Evolutionary conservation across 1,140 invertebrate genomes (phyloP), one percentile per base, ranked within the genome.

Genomic region (Bilobella aurantiaca): DNA sequence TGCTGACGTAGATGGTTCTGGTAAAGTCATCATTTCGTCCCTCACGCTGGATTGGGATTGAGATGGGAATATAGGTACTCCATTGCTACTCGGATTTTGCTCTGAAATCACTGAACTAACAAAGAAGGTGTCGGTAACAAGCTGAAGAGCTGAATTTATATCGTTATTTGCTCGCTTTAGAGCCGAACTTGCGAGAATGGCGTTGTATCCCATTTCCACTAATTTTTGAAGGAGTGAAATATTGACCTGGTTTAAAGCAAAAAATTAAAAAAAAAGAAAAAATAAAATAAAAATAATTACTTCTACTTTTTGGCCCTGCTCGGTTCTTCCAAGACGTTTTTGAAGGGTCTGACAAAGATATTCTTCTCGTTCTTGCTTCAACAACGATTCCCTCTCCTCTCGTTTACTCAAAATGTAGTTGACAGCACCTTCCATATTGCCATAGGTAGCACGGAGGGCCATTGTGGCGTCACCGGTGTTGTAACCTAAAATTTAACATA

Each of bases 151-250:
- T 42, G 79, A 76, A 1, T 80, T 79, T 2, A 87, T 78, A 74
- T 85, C 79, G 77, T 89, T 89, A 70, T 89, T 84, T 18, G 81
- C 76, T 66, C 82, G 80, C 66, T 81, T 78, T 23, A 90, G 75
- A 0, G 87, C 87, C 12, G 77, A 68, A 0, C 79, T 73, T 1
- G 85, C 82, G 14, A 82, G 74, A 3, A 79, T 76, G 2, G 79
- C 78, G 12, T 79, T 70, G 77, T 80, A 89, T 0, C 87, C 87
- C 87, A 89, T 88, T 32, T 79, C 79, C 29, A 81, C 76, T 27
- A 88, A 68, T 57, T 80, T 81, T 68, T 82, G 79, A 30, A 84
- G 79, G 58, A 79, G 78, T 23, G 78, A 74, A 16, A 80, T 76
- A 71, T 82, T 80, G 1, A 85, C 79, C 68, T 81, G 81, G 1